Evolutionary conservation across 2,888 invertebrate species (phyloP), one percentile per base, ranked within the genome.

Genomic region (Balanococcus diminutus): DNA sequence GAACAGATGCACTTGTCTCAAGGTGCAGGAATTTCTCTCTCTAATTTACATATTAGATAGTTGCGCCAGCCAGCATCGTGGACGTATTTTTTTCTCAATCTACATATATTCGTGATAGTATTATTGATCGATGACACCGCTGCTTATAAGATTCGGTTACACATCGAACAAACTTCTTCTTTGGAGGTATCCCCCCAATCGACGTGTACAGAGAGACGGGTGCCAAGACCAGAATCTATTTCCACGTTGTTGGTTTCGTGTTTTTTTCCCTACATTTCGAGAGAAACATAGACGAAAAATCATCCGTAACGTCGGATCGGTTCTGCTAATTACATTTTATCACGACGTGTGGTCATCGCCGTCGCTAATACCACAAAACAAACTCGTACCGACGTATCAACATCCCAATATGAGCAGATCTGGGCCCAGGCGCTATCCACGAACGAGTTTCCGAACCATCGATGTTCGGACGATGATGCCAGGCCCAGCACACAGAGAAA

Each of bases 11-110:
- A 75, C 75, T 75, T 75, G 75, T 75, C 75, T 32, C 75, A 67
- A 67, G 67, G 31, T 32, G 75, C n/a, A n/a, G n/a, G 75, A 75
- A 75, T 67, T 67, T 75, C 32, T 51, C 19, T 19, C 42, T 19
- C 75, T 75, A 75, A 75, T 75, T 75, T 75, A 75, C 75, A 75
- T 75, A 75, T 75, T 75, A 75, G 75, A 75, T 75, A 75, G 75
- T 75, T 32, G 32, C n/a, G n/a, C n/a, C n/a, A n/a, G n/a, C 75
- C 14, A n/a, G 51, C 9, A 19, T 75, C 32, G 75, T 75, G 32
- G 61, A 67, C 61, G 61, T 67, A 22, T 61, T 25, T 61, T 61
- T 75, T 32, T 75, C n/a, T n/a, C n/a, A n/a, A 32, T 75, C 75
- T 31, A 31, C 28, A 36, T 42, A 42, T 9, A 19, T 51, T 75